Percentiles rank a stretch among this genome's conserved stretches.
Conservation (phyloP, 2,797 vertebrate genomes). For the Microctenopoma lineatum region DNA sequence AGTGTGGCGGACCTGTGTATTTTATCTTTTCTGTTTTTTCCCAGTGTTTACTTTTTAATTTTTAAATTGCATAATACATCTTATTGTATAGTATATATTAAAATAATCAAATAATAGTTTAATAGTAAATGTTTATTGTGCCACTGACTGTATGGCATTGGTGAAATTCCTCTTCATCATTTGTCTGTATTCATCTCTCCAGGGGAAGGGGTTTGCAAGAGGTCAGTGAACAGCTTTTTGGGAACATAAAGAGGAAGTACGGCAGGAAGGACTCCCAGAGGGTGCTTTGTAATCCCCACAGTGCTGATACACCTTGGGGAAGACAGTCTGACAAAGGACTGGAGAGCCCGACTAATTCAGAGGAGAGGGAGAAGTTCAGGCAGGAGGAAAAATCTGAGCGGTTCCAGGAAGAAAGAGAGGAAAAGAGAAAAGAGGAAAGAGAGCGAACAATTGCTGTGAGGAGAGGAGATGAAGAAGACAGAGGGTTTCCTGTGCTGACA, state of each 20-base stretch:
- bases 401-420: conserved; percentile 75
- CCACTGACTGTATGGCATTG: neutral
- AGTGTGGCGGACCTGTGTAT: conserved; percentile 1
- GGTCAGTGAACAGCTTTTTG: conserved; percentile 85
- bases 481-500: conserved; percentile 72
- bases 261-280: conserved; percentile 90
- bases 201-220: conserved; percentile 89
- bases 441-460: conserved; percentile 62
- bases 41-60: neutral
- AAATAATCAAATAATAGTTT: neutral
- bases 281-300: conserved; percentile 83
- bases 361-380: conserved; percentile 86
- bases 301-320: conserved; percentile 87
- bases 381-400: conserved; percentile 70
- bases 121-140: neutral
- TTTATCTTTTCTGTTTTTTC: neutral
- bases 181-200: conserved; percentile 56
- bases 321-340: conserved; percentile 88
- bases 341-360: conserved; percentile 83
- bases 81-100: neutral
- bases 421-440: conserved; percentile 75
- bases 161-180: conserved; percentile 19
- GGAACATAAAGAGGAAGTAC: conserved; percentile 91
- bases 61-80: neutral
- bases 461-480: conserved; percentile 80